Percentiles rank a stretch among this genome's conserved stretches.
These are phyloP conservation scores for Toxostoma redivivum DNA, from an alignment of 2,113 vertebrate species.

Conservation along the genomic window DNA sequence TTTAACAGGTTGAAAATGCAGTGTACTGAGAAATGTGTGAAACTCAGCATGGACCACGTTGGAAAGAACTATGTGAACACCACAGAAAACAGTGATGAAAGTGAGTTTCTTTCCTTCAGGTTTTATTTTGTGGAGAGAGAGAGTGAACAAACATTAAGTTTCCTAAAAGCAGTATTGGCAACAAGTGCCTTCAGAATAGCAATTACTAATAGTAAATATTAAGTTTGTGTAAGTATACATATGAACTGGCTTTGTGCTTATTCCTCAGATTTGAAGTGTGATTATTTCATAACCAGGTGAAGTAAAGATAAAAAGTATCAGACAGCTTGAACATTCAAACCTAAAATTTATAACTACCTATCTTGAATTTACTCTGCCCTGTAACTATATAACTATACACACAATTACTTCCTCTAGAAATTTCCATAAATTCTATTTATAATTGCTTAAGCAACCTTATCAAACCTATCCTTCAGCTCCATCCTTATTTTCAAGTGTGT, in stretches of 20 bases:
- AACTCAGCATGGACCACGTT: background rate
- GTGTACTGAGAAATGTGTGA: background rate
- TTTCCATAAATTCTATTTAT: background rate
- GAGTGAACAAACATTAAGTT: background rate
- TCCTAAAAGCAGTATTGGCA: background rate
- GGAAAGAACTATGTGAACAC: background rate
- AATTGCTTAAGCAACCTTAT: background rate
- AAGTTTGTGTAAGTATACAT: background rate
- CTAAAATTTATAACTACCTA: background rate
- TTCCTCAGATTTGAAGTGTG: background rate
- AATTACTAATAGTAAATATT: background rate
- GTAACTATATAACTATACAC: background rate
- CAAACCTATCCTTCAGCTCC: background rate
- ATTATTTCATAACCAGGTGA: background rate
- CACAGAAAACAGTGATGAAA: background rate
- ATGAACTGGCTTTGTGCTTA: background rate
- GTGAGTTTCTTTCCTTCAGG: background rate
- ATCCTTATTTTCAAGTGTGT: background rate
- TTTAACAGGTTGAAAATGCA: background rate
- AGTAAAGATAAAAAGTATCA: background rate
- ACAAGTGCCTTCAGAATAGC: background rate
- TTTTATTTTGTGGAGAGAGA: background rate
- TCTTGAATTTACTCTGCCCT: background rate
- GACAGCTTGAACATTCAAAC: background rate
- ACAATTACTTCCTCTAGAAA: background rate